These are phyloP conservation scores for Tetrao urogallus DNA, from an alignment of 2,113 vertebrate genomes.

Conservation along the genomic window DNA sequence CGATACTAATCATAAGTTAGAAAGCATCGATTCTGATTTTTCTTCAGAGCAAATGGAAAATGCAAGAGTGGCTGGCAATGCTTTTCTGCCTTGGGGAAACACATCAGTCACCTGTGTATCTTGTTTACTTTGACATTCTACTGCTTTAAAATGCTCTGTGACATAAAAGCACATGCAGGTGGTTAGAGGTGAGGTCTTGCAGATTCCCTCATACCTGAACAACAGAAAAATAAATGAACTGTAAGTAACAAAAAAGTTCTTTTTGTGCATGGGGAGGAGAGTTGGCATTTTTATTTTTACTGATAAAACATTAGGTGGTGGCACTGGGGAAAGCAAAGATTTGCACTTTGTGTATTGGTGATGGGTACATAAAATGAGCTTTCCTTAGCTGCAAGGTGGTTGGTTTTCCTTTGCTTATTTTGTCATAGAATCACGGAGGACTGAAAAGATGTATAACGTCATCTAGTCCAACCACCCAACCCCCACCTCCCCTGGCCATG, in stretches of 20 bases:
- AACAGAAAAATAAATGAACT: constrained; percentile 36
- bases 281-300: not conserved
- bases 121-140: constrained; percentile 49
- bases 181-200: not conserved
- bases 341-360: not conserved
- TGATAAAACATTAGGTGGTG: not conserved
- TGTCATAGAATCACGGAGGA: too few relatives aligned
- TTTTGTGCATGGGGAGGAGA: not conserved
- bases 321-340: not conserved
- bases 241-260: not conserved
- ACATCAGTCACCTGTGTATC: constrained; percentile 42
- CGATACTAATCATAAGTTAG: not conserved
- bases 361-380: not conserved
- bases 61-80: not conserved
- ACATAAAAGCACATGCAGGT: not conserved
- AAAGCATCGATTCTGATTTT: not conserved
- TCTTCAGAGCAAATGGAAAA: constrained; percentile 30
- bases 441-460: too few relatives aligned
- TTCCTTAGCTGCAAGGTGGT: not conserved
- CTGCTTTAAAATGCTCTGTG: constrained; percentile 11
- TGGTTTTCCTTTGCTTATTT: not conserved
- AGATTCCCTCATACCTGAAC: not conserved
- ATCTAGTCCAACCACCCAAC: too few relatives aligned
- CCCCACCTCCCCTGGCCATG: too few relatives aligned
- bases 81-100: constrained; percentile 32